Evolutionary conservation across 1,140 invertebrate species (phyloP).

Genomic region (Zaprionus inermis): DNA sequence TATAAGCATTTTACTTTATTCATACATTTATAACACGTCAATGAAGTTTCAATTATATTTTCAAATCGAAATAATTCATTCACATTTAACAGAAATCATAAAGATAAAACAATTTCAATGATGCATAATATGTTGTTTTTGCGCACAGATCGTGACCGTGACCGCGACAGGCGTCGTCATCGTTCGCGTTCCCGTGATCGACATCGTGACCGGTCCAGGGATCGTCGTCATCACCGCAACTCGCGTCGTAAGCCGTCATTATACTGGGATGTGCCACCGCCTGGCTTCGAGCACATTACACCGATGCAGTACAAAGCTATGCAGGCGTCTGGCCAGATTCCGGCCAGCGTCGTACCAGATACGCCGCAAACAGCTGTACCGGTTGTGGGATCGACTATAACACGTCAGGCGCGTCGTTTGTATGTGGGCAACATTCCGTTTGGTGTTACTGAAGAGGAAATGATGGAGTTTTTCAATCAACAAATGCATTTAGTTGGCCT

Average conservation of each 20-base stretch:
- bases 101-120: not conserved
- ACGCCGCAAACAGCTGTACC: slow-evolving; percentile 96
- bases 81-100: not conserved
- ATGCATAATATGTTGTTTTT: not conserved
- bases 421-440: slow-evolving; percentile 99
- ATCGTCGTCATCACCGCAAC: slow-evolving; percentile 70
- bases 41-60: not conserved
- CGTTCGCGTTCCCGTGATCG: slow-evolving; percentile 72
- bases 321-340: slow-evolving; percentile 97
- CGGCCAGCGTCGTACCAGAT: slow-evolving; percentile 95
- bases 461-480: slow-evolving; percentile 99
- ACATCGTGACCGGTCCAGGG: slow-evolving; percentile 67
- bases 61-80: not conserved
- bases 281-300: slow-evolving; percentile 98
- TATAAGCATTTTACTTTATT: not conserved
- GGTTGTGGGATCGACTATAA: slow-evolving; percentile 99
- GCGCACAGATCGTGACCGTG: slow-evolving; percentile 63
- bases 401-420: slow-evolving; percentile 95
- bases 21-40: not conserved
- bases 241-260: slow-evolving; percentile 92
- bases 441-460: slow-evolving; percentile 99
- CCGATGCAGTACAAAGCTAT: slow-evolving; percentile 95
- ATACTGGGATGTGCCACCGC: slow-evolving; percentile 99
- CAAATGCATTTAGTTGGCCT: slow-evolving; percentile 99
- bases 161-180: slow-evolving; percentile 67